These are phyloP conservation scores for Ctenosaura bakeri DNA, from an alignment of 2,797 vertebrate species.

Conservation along the genomic window DNA sequence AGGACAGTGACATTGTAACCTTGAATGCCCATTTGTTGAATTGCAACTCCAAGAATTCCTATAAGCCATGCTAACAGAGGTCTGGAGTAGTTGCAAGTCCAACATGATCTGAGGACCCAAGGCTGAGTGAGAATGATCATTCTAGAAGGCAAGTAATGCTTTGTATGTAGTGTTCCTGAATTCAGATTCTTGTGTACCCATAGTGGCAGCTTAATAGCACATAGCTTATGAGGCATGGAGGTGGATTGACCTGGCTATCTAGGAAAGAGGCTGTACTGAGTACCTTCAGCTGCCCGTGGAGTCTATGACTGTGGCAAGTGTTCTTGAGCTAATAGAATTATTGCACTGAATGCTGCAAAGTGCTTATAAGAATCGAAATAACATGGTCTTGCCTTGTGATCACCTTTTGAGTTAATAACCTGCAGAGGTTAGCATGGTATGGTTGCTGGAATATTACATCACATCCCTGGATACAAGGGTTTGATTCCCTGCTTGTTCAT, in stretches of 20 bases:
- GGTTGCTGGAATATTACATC: too few relatives aligned
- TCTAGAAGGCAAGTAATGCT: not conserved
- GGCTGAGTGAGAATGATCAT: not conserved
- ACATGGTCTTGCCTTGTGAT: not conserved
- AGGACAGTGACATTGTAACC: not conserved
- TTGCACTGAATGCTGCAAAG: not conserved
- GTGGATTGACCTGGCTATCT: not conserved
- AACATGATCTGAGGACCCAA: not conserved
- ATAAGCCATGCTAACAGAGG: not conserved
- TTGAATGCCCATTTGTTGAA: not conserved
- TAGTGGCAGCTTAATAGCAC: not conserved
- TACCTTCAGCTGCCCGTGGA: not conserved
- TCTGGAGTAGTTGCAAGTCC: not conserved
- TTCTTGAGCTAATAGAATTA: not conserved
- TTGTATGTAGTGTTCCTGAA: not conserved
- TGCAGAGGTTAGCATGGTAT: not conserved
- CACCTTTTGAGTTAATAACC: not conserved
- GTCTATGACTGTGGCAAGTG: not conserved
- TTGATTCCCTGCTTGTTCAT: too few relatives aligned
- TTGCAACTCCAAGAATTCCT: not conserved
- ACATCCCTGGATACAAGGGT: too few relatives aligned
- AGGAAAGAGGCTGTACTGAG: too few relatives aligned
- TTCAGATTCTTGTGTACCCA: not conserved
- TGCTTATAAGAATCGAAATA: not conserved
- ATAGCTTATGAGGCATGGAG: not conserved